Conservation (phyloP, 2,888 invertebrate species). For the Lordiphosa andalusiaca region DNA sequence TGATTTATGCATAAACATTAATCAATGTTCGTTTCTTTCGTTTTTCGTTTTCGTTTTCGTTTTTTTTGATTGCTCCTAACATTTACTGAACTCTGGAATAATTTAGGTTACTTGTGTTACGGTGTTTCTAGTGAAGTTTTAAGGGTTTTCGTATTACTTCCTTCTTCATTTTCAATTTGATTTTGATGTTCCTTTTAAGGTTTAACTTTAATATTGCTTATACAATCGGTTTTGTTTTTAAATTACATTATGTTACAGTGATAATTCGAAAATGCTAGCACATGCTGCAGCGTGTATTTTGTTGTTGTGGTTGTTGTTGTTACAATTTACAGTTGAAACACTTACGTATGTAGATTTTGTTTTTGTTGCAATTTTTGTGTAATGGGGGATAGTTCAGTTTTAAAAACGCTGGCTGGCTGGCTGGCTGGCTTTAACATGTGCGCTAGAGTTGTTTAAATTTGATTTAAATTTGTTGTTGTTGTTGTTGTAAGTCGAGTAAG, state of each 20-base stretch:
- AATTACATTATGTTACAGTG: slow-evolving; percentile 67
- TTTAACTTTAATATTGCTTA: slow-evolving; percentile 69
- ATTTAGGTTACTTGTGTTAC: slow-evolving; percentile 40
- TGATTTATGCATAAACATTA: slow-evolving; percentile 64
- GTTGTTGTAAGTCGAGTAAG: slow-evolving; percentile 43
- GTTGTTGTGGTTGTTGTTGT: slow-evolving; percentile 38
- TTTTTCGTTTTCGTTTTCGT: slow-evolving; percentile 37
- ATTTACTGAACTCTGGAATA: slow-evolving; percentile 48
- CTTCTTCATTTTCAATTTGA: slow-evolving; percentile 25
- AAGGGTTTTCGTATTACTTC: slow-evolving; percentile 16
- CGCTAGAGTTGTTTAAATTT: slow-evolving; percentile 43
- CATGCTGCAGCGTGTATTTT: slow-evolving; percentile 37
- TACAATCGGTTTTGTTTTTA: slow-evolving; percentile 45
- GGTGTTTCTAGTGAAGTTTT: slow-evolving; percentile 52
- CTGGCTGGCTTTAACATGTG: slow-evolving; percentile 63
- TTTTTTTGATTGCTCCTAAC: slow-evolving; percentile 48
- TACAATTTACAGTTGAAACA: slow-evolving; percentile 68
- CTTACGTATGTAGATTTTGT: slow-evolving; percentile 43
- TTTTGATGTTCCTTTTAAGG: slow-evolving; percentile 28
- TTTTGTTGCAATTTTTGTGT: slow-evolving; percentile 18
- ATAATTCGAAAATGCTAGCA: slow-evolving; percentile 54
- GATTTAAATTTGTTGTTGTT: slow-evolving; percentile 44
- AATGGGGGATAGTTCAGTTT: slow-evolving; percentile 48
- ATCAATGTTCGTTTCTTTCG: slow-evolving; percentile 30
- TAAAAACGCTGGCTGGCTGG: slow-evolving; percentile 43